phyloP scores from a whole-genome alignment of 2,113 vertebrate species.

The Choloepus hoffmanni region DNA sequence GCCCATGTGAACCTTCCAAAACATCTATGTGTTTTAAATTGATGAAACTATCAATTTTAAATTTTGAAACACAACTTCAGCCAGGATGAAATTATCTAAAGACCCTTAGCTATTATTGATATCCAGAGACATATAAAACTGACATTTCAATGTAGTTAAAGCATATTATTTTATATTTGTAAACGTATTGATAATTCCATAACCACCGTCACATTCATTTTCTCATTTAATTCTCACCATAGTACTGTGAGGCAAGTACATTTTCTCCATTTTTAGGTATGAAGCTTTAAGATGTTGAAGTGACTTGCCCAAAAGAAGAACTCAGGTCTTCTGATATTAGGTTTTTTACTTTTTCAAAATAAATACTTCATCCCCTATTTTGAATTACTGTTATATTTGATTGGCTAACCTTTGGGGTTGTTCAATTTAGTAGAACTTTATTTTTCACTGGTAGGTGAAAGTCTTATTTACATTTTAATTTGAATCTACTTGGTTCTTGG shows the following conservation, averaged over 20 bases:
- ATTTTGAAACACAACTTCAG: neutral
- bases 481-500: neutral
- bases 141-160: neutral
- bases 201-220: neutral
- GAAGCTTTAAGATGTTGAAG: neutral
- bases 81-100: neutral
- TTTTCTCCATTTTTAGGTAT: neutral
- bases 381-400: neutral
- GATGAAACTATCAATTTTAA: neutral
- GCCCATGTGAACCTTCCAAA: neutral
- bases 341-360: neutral
- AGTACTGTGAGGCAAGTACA: neutral
- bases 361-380: neutral
- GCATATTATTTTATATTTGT: neutral
- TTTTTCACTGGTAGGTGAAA: neutral
- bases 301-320: neutral
- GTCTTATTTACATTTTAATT: slow-evolving; percentile 2
- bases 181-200: neutral
- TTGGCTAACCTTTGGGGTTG: neutral
- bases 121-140: neutral
- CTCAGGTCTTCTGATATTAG: neutral
- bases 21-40: slow-evolving; percentile 26
- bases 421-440: neutral
- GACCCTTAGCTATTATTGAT: neutral
- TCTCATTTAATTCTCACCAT: neutral